Evolutionary conservation across 2,113 vertebrate genomes (phyloP).

Genomic region (Entelurus aequoreus): DNA sequence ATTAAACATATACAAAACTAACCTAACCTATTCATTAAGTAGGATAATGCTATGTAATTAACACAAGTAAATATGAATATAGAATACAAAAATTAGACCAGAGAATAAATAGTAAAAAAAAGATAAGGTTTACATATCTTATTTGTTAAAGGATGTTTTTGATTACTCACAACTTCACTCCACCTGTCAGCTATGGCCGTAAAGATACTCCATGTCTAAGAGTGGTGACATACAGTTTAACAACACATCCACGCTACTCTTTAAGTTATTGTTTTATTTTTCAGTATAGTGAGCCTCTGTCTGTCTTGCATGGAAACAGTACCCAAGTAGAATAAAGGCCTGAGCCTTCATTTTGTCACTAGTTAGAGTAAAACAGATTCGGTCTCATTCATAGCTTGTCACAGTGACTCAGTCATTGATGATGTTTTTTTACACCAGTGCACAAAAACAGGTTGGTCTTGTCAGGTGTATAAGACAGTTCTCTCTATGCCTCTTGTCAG

Average conservation of each 20-base stretch:
- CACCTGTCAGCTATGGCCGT: neutral
- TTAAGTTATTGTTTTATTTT: neutral
- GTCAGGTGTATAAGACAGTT: slow-evolving; percentile 51
- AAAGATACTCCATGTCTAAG: neutral
- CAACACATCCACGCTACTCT: neutral
- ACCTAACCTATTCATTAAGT: too few species aligned
- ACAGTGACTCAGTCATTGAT: slow-evolving; percentile 66
- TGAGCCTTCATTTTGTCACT: slow-evolving; percentile 33
- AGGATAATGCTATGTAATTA: too few species aligned
- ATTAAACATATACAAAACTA: too few species aligned
- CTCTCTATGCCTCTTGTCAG: slow-evolving; percentile 1
- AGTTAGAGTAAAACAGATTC: slow-evolving; percentile 44
- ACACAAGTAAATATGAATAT: too few species aligned
- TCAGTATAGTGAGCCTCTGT: slow-evolving; percentile 2
- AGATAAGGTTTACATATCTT: too few species aligned
- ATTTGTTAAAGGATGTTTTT: neutral
- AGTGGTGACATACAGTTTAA: slow-evolving; percentile 7
- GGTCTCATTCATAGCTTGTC: slow-evolving; percentile 47
- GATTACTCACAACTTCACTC: neutral
- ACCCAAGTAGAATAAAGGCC: slow-evolving; percentile 32
- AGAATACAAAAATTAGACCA: too few species aligned
- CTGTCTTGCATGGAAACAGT: slow-evolving; percentile 25
- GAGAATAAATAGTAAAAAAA: too few species aligned
- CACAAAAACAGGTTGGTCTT: slow-evolving; percentile 75
- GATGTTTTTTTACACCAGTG: slow-evolving; percentile 55